Conservation (phyloP, 1,140 invertebrate species). For the Cotesia vestalis region DNA sequence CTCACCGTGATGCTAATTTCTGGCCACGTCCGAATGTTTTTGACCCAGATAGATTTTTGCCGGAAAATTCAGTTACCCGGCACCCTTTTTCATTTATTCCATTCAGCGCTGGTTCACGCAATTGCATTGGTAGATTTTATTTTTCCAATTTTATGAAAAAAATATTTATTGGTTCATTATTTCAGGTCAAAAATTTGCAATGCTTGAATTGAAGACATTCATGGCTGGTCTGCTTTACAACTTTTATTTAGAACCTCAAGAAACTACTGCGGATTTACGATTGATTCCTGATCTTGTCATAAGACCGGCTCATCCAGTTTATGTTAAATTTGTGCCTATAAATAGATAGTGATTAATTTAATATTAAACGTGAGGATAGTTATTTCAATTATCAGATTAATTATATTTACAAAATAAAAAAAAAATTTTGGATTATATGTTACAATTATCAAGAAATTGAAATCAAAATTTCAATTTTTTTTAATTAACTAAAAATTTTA, state of each 20-base stretch:
- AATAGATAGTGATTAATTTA: conserved; percentile 17
- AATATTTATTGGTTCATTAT: conserved; percentile 41
- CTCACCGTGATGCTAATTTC: conserved; percentile 63
- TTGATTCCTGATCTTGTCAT: conserved; percentile 49
- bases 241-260: conserved; percentile 64
- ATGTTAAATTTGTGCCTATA: conserved; percentile 35
- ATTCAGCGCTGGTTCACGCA: conserved; percentile 46
- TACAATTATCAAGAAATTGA: too few species aligned
- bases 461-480: too few species aligned
- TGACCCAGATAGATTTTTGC: conserved; percentile 63
- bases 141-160: not conserved
- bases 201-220: conserved; percentile 77
- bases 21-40: conserved; percentile 79
- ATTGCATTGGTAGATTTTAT: conserved; percentile 13
- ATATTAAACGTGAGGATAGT: not conserved
- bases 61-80: conserved; percentile 63
- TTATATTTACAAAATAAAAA: too few species aligned
- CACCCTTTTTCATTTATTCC: conserved; percentile 71
- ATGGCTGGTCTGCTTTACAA: conserved; percentile 73
- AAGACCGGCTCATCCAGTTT: conserved; percentile 39
- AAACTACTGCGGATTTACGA: conserved; percentile 43
- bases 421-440: too few species aligned
- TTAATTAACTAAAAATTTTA: too few species aligned
- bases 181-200: conserved; percentile 77
- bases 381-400: too few species aligned